phyloP scores from a whole-genome alignment of 2,797 vertebrate genomes.

The Neoniphon sammara region DNA sequence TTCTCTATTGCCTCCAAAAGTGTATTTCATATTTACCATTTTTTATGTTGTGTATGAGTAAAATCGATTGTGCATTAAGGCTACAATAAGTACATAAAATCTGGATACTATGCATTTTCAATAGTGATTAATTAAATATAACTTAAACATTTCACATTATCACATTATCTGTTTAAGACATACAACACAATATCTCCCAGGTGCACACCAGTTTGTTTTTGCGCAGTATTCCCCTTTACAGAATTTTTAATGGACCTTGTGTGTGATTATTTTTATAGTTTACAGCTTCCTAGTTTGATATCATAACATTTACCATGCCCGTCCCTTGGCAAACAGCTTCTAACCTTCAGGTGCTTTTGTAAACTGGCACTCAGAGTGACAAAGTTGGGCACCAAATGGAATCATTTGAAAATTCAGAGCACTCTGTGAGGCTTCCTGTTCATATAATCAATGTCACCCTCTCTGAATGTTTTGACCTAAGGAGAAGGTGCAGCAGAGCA shows the following conservation, averaged over 20 bases:
- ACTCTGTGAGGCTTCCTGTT: neutral
- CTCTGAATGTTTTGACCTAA: slow-evolving; percentile 1
- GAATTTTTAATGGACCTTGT: slow-evolving; percentile 1
- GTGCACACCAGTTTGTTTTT: slow-evolving; percentile 25
- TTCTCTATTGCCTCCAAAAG: neutral
- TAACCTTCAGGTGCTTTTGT: slow-evolving; percentile 6
- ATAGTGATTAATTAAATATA: slow-evolving; percentile 40
- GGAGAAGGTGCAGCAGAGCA: slow-evolving; percentile 1
- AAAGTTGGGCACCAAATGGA: slow-evolving; percentile 6
- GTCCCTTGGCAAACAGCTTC: slow-evolving; percentile 14
- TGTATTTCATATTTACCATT: neutral
- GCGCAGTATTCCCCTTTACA: slow-evolving; percentile 18
- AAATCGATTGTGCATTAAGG: slow-evolving; percentile 25
- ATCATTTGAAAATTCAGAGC: slow-evolving; percentile 5
- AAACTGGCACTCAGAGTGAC: neutral
- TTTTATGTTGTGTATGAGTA: no score
- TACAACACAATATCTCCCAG: slow-evolving; percentile 26
- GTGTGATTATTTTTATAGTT: slow-evolving; percentile 37
- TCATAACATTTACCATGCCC: neutral
- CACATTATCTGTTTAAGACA: slow-evolving; percentile 36
- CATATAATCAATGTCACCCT: neutral
- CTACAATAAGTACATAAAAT: slow-evolving; percentile 32
- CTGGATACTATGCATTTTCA: slow-evolving; percentile 18
- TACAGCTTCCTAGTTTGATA: slow-evolving; percentile 22
- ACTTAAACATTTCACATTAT: slow-evolving; percentile 48